Percentiles rank a stretch among this genome's conserved stretches.
Conservation (phyloP, 2,888 invertebrate species). For the Agriopis leucophaearia region DNA sequence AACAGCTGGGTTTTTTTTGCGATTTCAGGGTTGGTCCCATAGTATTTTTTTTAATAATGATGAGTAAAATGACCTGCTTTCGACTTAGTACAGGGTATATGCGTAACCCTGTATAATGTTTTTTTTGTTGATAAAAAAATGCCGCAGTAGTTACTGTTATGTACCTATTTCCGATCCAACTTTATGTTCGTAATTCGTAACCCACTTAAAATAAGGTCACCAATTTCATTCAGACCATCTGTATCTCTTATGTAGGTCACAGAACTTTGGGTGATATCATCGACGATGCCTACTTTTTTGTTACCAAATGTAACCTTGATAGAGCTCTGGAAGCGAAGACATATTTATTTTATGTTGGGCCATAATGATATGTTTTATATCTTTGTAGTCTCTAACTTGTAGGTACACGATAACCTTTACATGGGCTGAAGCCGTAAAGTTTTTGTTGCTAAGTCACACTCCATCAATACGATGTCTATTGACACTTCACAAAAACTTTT, state of each 20-base stretch:
- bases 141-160: no score
- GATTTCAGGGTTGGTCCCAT: no score
- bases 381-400: not conserved
- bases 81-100: no score
- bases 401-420: constrained; percentile 4
- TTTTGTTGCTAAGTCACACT: constrained; percentile 18
- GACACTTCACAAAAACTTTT: constrained; percentile 18
- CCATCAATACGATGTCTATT: constrained; percentile 14
- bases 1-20: no score
- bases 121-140: no score
- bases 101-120: no score
- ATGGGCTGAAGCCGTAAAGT: not conserved
- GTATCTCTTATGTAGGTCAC: constrained; percentile 18
- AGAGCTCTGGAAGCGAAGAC: not conserved
- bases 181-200: not conserved
- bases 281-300: not conserved
- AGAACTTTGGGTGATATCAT: constrained; percentile 18
- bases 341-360: not conserved
- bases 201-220: constrained; percentile 16
- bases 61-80: no score
- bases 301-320: constrained; percentile 15
- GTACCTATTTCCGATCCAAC: not conserved
- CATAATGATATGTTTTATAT: not conserved
- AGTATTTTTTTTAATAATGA: no score
- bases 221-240: constrained; percentile 20